Conservation (phyloP, 2,113 vertebrate species). For the Vimba vimba region DNA sequence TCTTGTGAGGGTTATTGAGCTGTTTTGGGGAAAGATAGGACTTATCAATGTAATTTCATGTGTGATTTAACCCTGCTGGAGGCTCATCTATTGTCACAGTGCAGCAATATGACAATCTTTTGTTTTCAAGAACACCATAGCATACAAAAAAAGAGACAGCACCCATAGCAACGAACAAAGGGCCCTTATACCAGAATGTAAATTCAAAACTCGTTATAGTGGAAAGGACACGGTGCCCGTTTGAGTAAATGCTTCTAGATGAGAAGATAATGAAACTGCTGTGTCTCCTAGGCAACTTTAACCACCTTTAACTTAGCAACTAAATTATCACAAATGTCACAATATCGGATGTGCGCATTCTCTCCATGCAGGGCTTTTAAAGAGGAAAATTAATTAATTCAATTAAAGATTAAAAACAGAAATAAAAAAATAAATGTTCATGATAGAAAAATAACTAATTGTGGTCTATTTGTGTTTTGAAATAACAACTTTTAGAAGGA, state of each 20-base stretch:
- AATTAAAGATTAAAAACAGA: neutral
- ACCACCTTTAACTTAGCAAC: conserved; percentile 23
- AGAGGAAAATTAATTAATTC: neutral
- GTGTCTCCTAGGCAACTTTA: conserved; percentile 41
- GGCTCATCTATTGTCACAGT: neutral
- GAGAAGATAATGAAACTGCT: conserved; percentile 35
- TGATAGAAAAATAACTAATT: neutral
- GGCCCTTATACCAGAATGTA: neutral
- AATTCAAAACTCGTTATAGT: conserved; percentile 7
- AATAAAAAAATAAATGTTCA: neutral
- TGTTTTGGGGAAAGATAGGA: conserved; percentile 19
- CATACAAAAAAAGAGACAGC: conserved; percentile 6
- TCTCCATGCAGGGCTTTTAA: neutral
- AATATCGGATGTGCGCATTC: neutral
- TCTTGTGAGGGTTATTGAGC: neutral
- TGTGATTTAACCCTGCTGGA: conserved; percentile 26
- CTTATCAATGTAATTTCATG: conserved; percentile 29
- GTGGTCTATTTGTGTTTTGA: neutral
- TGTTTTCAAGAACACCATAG: neutral
- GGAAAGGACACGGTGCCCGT: conserved; percentile 15
- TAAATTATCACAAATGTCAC: conserved; percentile 19
- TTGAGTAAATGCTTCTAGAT: conserved; percentile 22
- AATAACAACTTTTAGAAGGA: neutral
- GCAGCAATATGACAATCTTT: conserved; percentile 3
- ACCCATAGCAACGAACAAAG: neutral